phyloP scores from a whole-genome alignment of 2,113 vertebrate genomes.

The Catharus bicknelli region DNA sequence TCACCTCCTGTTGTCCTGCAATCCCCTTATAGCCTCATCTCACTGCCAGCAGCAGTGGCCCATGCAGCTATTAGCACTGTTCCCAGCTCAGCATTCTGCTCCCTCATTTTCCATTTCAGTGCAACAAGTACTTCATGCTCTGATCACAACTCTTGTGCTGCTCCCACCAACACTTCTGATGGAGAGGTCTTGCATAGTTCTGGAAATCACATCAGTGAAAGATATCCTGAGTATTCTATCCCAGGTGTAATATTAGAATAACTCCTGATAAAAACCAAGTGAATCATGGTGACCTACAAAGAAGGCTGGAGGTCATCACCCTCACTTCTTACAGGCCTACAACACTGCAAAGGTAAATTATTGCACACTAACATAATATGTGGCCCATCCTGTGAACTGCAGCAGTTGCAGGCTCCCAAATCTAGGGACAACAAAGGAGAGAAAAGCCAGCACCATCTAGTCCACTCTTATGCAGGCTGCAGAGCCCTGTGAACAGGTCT shows the following conservation, averaged over 20 bases:
- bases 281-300: not conserved
- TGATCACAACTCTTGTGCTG: not conserved
- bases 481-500: not conserved
- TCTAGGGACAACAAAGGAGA: not conserved
- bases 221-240: not conserved
- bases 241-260: not conserved
- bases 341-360: not conserved
- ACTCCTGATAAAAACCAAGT: not conserved
- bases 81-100: not conserved
- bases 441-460: not conserved
- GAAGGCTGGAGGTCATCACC: not conserved
- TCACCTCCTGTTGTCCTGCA: not conserved
- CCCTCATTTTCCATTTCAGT: not conserved
- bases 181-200: not conserved
- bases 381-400: not conserved
- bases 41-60: not conserved
- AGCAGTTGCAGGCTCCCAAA: not conserved
- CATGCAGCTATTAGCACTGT: not conserved
- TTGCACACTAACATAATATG: not conserved
- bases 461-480: not conserved
- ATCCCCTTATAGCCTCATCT: not conserved
- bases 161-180: not conserved
- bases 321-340: not conserved
- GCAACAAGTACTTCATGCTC: not conserved
- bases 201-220: not conserved